Percentiles rank a stretch among this genome's conserved stretches.
Evolutionary conservation across 2,797 vertebrate species (phyloP).

Genomic region (Sebastes steindachneri): DNA sequence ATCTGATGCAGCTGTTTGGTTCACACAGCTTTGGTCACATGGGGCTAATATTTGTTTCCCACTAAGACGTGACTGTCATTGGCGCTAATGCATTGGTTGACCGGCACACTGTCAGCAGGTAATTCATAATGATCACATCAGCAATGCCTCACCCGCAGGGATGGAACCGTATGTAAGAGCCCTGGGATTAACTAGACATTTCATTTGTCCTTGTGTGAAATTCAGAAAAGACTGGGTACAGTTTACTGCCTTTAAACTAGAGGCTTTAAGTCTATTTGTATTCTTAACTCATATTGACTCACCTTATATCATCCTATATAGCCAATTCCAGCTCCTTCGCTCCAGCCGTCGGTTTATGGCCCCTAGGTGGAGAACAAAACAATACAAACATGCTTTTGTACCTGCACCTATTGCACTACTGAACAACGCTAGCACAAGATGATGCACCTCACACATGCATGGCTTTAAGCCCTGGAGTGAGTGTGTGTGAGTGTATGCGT

Average conservation of each 20-base stretch:
- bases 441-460: background rate
- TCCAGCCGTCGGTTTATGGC: background rate
- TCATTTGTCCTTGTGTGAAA: background rate
- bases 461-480: background rate
- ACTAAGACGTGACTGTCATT: background rate
- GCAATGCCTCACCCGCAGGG: background rate
- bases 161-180: background rate
- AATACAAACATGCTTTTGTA: background rate
- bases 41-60: background rate
- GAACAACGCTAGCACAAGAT: background rate
- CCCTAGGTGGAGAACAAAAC: background rate
- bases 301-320: background rate
- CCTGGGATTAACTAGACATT: background rate
- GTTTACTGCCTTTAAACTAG: background rate
- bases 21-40: background rate
- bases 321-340: background rate
- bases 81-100: background rate
- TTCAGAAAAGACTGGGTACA: background rate
- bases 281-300: background rate
- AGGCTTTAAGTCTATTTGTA: background rate
- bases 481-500: background rate
- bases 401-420: background rate
- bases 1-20: background rate
- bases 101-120: background rate
- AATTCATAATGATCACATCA: background rate